phyloP scores from a whole-genome alignment of 2,113 vertebrate species.

The Nibea coibor region DNA sequence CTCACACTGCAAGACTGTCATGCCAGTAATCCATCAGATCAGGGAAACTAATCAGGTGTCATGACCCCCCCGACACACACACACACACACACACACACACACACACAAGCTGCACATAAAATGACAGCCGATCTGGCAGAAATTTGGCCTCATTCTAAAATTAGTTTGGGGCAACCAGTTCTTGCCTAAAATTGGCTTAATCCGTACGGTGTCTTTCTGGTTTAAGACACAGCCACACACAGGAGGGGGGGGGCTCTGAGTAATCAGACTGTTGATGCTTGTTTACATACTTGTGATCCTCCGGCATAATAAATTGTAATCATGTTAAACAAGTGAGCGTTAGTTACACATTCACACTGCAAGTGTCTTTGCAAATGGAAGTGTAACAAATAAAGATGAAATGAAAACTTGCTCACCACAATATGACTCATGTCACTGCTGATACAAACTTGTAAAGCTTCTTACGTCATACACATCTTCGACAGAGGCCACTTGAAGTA shows the following conservation, averaged over 20 bases:
- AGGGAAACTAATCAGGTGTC: neutral
- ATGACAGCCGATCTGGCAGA: neutral
- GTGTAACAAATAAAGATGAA: neutral
- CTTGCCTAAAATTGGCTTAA: neutral
- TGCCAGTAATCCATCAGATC: neutral
- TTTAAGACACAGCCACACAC: slow-evolving; percentile 1
- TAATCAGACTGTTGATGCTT: slow-evolving; percentile 18
- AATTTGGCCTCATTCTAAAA: neutral
- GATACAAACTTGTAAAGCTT: slow-evolving; percentile 10
- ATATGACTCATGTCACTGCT: neutral
- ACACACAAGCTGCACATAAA: neutral
- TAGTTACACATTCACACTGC: neutral
- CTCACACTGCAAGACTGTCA: neutral
- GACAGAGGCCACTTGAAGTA: neutral
- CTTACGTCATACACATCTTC: slow-evolving; percentile 3
- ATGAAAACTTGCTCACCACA: neutral
- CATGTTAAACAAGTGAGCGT: neutral
- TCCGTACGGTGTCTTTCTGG: neutral
- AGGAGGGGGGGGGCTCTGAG: neutral
- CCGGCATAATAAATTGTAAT: neutral
- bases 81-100: too few species aligned
- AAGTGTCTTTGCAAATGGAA: slow-evolving; percentile 3
- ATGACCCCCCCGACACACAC: neutral
- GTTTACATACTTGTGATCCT: slow-evolving; percentile 3
- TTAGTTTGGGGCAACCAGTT: neutral